phyloP scores from a whole-genome alignment of 2,113 vertebrate species.

The Prunella fulvescens region DNA sequence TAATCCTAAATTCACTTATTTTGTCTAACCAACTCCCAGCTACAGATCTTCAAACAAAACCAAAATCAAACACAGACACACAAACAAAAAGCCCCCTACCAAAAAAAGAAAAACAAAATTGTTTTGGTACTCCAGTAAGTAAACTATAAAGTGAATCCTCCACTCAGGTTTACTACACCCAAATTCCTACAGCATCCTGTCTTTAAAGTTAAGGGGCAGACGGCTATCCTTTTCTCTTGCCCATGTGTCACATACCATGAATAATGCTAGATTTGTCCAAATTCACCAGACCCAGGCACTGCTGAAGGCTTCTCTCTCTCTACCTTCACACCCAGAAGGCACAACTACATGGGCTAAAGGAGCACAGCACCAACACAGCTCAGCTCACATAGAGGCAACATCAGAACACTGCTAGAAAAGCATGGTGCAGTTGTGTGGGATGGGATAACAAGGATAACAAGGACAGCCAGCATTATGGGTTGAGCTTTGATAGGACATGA shows the following conservation, averaged over 20 bases:
- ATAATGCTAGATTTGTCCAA: background rate
- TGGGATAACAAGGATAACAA: background rate
- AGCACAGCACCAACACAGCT: background rate
- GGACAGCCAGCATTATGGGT: background rate
- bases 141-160: background rate
- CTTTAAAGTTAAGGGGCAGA: background rate
- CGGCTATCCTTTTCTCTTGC: background rate
- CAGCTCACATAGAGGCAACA: background rate
- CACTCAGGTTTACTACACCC: background rate
- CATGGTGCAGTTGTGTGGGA: background rate
- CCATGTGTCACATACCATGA: background rate
- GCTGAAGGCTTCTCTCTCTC: background rate
- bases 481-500: background rate
- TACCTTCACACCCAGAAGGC: rapidly evolving
- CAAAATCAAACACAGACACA: background rate
- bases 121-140: background rate
- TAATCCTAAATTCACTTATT: background rate
- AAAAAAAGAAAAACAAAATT: background rate
- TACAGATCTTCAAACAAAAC: background rate
- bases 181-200: background rate
- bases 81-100: background rate
- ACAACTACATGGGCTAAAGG: background rate
- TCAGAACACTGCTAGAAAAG: background rate
- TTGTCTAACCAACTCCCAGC: background rate
- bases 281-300: background rate